phyloP scores from a whole-genome alignment of 2,888 invertebrate genomes.

The Sicus ferrugineus region DNA sequence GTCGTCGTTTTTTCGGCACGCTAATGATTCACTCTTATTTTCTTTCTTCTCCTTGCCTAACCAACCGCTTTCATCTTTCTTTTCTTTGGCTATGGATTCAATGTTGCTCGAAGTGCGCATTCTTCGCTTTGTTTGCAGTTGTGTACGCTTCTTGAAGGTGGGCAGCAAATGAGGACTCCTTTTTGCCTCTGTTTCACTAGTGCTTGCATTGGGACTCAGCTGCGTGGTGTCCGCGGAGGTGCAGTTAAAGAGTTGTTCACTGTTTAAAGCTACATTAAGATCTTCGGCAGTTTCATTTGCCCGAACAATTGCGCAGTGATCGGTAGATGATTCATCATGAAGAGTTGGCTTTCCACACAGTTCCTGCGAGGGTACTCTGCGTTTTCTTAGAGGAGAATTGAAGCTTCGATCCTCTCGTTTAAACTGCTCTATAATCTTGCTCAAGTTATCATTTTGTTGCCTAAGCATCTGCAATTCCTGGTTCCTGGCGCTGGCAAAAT shows the following conservation, averaged over 20 bases:
- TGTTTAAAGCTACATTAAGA: conserved; percentile 56
- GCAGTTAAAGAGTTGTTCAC: conserved; percentile 46
- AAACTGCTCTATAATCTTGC: conserved; percentile 44
- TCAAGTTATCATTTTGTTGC: conserved; percentile 47
- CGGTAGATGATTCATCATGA: background rate
- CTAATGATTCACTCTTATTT: background rate
- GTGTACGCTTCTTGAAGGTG: conserved; percentile 21
- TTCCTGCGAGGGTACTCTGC: conserved; percentile 10
- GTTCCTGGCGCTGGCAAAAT: conserved; percentile 38
- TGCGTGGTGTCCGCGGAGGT: conserved; percentile 13
- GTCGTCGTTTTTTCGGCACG: background rate
- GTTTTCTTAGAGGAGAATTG: conserved; percentile 30
- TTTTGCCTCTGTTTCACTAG: conserved; percentile 50
- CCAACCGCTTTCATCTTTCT: background rate
- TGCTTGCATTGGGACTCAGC: conserved; percentile 46
- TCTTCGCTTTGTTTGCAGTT: background rate
- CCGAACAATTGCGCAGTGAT: background rate
- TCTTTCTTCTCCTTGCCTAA: conserved; percentile 30
- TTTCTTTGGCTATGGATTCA: conserved; percentile 8
- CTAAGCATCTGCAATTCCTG: conserved; percentile 42
- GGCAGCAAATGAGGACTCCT: conserved; percentile 42
- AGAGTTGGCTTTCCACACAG: background rate
- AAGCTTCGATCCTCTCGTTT: conserved; percentile 19
- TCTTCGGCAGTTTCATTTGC: conserved; percentile 34
- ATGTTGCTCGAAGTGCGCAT: background rate